These are phyloP conservation scores for Paracentrotus lividus DNA, from an alignment of 53 echinoderm and acorn worm species.

Conservation along the genomic window DNA sequence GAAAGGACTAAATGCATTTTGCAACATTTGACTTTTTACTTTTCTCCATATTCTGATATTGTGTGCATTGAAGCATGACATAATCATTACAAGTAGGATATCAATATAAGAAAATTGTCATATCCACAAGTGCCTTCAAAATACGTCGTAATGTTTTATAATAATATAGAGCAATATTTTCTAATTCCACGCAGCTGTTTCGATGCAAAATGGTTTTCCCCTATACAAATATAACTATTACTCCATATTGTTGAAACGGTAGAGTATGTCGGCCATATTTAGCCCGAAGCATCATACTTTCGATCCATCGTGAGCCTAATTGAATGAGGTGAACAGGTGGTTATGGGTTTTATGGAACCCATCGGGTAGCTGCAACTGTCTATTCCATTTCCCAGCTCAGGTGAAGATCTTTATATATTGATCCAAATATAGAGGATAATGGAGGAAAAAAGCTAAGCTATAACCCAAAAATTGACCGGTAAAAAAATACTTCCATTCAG, in stretches of 20 bases:
- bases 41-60: too few species aligned
- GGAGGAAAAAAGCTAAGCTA: too few species aligned
- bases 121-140: too few species aligned
- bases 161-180: too few species aligned
- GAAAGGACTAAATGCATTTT: too few species aligned
- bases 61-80: too few species aligned
- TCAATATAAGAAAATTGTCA: too few species aligned
- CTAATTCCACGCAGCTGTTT: background rate
- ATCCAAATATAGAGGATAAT: background rate
- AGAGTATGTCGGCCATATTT: constrained; percentile 16
- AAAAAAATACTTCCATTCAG: too few species aligned
- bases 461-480: too few species aligned
- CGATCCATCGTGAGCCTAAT: background rate
- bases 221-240: background rate
- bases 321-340: constrained; percentile 22
- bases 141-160: too few species aligned
- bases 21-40: too few species aligned
- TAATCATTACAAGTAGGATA: too few species aligned
- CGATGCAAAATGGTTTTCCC: background rate
- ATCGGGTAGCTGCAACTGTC: background rate
- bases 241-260: background rate
- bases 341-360: constrained; percentile 6
- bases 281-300: background rate
- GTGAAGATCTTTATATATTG: background rate
- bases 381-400: background rate